Conservation (phyloP, 2,113 vertebrate genomes). For the Hystrix brachyura region DNA sequence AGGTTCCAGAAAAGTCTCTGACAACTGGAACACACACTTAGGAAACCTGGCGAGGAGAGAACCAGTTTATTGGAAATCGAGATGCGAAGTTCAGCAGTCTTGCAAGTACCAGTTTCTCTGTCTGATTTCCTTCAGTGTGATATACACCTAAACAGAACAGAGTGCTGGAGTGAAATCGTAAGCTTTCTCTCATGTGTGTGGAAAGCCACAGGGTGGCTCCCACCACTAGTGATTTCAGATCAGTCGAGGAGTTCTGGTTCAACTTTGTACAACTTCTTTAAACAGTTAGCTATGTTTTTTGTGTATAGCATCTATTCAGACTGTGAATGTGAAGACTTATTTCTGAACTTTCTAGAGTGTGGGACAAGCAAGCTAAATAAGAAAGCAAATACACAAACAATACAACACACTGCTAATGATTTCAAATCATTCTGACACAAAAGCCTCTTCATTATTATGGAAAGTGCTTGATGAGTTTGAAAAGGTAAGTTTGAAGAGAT, state of each 20-base stretch:
- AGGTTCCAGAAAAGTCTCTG: slow-evolving; percentile 48
- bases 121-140: background rate
- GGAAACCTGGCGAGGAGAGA: background rate
- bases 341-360: slow-evolving; percentile 22
- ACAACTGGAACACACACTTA: background rate
- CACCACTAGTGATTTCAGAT: slow-evolving; percentile 79
- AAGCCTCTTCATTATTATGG: background rate
- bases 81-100: background rate
- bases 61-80: background rate
- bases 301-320: background rate
- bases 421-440: slow-evolving; percentile 52
- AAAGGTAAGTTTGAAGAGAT: slow-evolving; percentile 21
- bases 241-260: slow-evolving; percentile 46
- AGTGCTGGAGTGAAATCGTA: slow-evolving; percentile 48
- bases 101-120: background rate
- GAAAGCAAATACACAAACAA: slow-evolving; percentile 11
- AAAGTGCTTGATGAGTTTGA: slow-evolving; percentile 45
- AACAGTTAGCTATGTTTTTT: slow-evolving; percentile 2
- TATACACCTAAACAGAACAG: background rate
- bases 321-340: background rate
- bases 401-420: background rate
- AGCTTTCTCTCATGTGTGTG: slow-evolving; percentile 79
- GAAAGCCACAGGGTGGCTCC: slow-evolving; percentile 83
- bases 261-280: slow-evolving; percentile 64
- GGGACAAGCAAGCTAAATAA: slow-evolving; percentile 2